A percentile compares a stretch with the other conserved stretches of the same genome.
Evolutionary conservation across 2,113 vertebrate species (phyloP).

Genomic region (Rana temporaria): DNA sequence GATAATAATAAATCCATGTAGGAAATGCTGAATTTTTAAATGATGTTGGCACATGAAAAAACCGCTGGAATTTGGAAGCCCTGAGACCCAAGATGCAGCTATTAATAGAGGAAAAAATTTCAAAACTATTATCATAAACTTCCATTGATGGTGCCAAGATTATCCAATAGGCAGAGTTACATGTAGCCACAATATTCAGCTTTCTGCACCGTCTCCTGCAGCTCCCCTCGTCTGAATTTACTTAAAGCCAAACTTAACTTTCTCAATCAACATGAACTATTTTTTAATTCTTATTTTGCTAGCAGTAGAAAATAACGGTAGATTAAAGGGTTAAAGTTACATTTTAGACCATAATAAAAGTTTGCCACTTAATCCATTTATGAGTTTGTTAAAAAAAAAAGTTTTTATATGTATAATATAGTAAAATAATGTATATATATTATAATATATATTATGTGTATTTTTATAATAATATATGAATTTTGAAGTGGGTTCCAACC

Average conservation of each 20-base stretch:
- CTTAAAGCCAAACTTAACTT: background rate
- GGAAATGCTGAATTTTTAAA: slow-evolving; percentile 2
- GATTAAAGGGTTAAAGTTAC: no score
- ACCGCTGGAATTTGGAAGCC: slow-evolving; percentile 45
- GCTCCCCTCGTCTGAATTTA: background rate
- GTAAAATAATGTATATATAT: no score
- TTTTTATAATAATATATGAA: no score
- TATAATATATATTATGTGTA: no score
- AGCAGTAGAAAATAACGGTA: no score
- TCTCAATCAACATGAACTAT: no score
- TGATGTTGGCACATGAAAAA: slow-evolving; percentile 18
- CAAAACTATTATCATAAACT: slow-evolving; percentile 47
- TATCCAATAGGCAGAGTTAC: slow-evolving; percentile 46
- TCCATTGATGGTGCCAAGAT: slow-evolving; percentile 49
- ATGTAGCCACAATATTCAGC: slow-evolving; percentile 2
- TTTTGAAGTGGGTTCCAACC: no score
- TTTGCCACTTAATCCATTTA: no score
- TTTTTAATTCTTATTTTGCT: no score
- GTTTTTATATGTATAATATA: no score
- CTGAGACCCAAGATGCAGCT: slow-evolving; percentile 24
- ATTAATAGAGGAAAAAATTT: slow-evolving; percentile 44
- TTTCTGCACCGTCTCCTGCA: slow-evolving; percentile 11
- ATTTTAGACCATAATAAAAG: no score
- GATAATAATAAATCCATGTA: background rate
- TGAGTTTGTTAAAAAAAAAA: no score